A percentile compares a stretch with the other conserved stretches of the same genome.
Conservation (phyloP, 2,797 vertebrate species). For the Parauchenoglanis punctatus region DNA sequence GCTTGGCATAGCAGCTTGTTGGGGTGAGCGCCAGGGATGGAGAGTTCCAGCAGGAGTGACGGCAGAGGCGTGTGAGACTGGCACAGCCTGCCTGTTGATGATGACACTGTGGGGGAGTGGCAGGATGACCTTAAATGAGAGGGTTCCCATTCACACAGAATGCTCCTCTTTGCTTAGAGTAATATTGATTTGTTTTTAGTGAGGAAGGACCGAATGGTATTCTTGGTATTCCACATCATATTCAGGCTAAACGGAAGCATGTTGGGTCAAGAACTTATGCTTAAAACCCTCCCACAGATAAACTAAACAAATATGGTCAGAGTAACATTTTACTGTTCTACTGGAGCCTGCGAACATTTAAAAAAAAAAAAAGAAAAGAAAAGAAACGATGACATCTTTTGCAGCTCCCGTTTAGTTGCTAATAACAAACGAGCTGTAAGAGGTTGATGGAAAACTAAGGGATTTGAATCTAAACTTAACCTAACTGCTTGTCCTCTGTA, state of each 20-base stretch:
- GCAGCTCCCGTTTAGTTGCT: neutral
- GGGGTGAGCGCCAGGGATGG: slow-evolving; percentile 62
- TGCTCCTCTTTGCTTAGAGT: neutral
- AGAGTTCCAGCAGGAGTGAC: slow-evolving; percentile 70
- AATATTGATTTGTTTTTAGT: neutral
- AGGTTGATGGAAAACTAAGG: slow-evolving; percentile 11
- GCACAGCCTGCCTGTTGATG: slow-evolving; percentile 70
- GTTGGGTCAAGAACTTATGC: neutral
- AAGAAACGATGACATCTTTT: slow-evolving; percentile 6
- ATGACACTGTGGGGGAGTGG: slow-evolving; percentile 12
- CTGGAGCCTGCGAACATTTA: neutral
- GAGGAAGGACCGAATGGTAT: neutral
- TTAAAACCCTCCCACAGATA: neutral
- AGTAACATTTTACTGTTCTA: slow-evolving; percentile 2
- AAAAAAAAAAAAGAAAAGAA: neutral
- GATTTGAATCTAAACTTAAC: neutral
- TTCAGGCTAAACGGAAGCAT: neutral
- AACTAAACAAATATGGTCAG: slow-evolving; percentile 16
- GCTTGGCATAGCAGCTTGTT: slow-evolving; percentile 59
- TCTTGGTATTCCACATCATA: neutral
- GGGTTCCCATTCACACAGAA: neutral
- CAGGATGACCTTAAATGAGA: slow-evolving; percentile 3
- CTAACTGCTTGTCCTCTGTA: slow-evolving; percentile 8
- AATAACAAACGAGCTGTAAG: neutral
- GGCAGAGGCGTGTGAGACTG: slow-evolving; percentile 71